phyloP scores from a whole-genome alignment of 64 coral and sea anemone genomes.

The Montipora cactus region DNA sequence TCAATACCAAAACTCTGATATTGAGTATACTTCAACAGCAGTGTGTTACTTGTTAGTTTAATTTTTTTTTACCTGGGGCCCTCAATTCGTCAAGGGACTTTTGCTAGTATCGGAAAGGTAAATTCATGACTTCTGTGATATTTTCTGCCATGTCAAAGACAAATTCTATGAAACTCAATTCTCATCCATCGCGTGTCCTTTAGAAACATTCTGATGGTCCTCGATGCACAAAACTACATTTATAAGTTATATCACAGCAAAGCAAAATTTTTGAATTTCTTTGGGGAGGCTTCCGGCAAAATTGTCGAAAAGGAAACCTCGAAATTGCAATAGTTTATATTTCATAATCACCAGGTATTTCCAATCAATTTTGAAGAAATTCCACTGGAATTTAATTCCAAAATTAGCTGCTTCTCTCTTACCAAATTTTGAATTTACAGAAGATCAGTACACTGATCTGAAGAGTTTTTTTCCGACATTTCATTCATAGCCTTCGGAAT shows the following conservation, averaged over 20 bases:
- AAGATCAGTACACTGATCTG: neutral
- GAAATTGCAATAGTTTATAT: no score
- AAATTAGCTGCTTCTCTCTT: neutral
- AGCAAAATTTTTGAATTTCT: neutral
- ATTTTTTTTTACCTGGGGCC: neutral
- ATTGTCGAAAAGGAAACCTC: neutral
- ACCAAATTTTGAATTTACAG: neutral
- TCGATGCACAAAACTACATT: neutral
- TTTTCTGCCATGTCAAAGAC: neutral
- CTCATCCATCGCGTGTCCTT: neutral
- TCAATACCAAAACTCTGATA: neutral
- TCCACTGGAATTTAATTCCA: neutral
- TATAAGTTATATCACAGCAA: neutral
- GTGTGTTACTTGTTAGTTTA: neutral
- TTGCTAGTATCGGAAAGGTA: neutral
- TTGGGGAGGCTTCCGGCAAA: neutral
- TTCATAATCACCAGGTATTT: neutral
- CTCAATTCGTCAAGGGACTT: neutral
- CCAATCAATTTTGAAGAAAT: neutral
- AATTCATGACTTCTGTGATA: neutral
- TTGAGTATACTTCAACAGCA: neutral
- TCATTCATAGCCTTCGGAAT: conserved; percentile 15
- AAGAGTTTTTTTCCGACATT: neutral
- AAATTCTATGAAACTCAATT: neutral
- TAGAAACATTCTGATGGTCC: no score